A percentile compares a stretch with the other conserved stretches of the same genome.
Conservation (phyloP, 1,140 invertebrate genomes). For the Caenorhabditis tropicalis region DNA sequence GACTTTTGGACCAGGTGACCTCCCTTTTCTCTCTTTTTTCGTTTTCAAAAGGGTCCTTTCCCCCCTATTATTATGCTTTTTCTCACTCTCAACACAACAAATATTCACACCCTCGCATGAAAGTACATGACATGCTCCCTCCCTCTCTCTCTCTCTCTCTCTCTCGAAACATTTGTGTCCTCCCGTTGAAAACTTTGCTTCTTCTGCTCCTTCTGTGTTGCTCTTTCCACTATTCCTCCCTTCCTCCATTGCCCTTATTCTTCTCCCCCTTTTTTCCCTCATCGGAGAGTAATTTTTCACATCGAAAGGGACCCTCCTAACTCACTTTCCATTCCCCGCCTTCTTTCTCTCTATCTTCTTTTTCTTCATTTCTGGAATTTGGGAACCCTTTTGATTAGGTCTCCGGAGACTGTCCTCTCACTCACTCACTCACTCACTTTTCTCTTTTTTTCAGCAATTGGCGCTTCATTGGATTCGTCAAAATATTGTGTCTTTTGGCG, state of each 20-base stretch:
- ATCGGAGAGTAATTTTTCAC: conserved; percentile 30
- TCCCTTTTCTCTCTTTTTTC: neutral
- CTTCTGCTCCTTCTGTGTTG: conserved; percentile 9
- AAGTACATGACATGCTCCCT: conserved; percentile 21
- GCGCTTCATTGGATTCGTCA: conserved; percentile 90
- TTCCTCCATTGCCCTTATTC: neutral
- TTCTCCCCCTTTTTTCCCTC: neutral
- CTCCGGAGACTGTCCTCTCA: conserved; percentile 31
- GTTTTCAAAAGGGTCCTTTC: neutral
- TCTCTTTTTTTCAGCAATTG: conserved; percentile 74
- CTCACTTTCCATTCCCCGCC: conserved; percentile 17
- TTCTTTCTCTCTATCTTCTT: neutral
- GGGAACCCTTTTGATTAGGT: conserved; percentile 41
- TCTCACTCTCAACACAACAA: conserved; percentile 31
- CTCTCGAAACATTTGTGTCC: conserved; percentile 24
- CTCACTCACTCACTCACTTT: neutral
- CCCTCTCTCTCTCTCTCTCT: too few relatives aligned
- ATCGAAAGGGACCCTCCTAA: neutral
- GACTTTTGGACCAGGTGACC: conserved; percentile 80
- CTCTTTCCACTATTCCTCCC: too few relatives aligned
- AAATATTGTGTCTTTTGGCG: conserved; percentile 90
- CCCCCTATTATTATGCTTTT: conserved; percentile 40
- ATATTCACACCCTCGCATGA: conserved; percentile 17
- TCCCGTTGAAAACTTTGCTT: conserved; percentile 32
- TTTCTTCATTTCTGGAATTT: neutral